Evolutionary conservation across 2,113 vertebrate genomes (phyloP).

Genomic region (Tylochromis polylepis): DNA sequence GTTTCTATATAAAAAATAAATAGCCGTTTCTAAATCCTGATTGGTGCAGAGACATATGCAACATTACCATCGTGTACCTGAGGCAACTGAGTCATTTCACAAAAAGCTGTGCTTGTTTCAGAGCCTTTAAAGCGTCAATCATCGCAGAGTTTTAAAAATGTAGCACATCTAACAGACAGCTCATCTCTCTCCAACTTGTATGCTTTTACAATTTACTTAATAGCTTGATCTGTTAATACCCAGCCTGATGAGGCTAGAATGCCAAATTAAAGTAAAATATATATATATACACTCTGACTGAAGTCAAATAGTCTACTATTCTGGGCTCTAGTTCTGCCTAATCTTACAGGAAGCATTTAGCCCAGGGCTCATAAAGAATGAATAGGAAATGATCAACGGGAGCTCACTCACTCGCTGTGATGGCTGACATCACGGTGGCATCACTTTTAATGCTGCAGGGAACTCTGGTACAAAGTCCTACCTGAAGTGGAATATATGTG

Average conservation of each 20-base stretch:
- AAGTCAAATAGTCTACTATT: not conserved
- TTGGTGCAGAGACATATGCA: not conserved
- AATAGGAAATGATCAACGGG: slow-evolving; percentile 29
- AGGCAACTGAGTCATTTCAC: not conserved
- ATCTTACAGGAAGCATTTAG: slow-evolving; percentile 15
- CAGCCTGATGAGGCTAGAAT: not conserved
- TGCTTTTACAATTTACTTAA: not conserved
- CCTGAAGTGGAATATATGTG: not conserved
- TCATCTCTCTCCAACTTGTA: not conserved
- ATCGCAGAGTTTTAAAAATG: not conserved
- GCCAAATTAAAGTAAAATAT: not conserved
- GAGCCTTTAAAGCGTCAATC: not conserved
- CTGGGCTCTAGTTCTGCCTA: not conserved
- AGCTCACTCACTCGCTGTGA: slow-evolving; percentile 4
- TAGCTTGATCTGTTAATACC: not conserved
- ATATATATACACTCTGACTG: not conserved
- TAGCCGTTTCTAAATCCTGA: not conserved
- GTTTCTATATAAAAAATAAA: not conserved
- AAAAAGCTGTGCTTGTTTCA: not conserved
- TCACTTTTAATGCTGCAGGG: not conserved
- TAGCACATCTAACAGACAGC: not conserved
- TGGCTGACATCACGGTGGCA: not conserved
- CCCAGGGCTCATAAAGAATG: slow-evolving; percentile 34
- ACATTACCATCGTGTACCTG: not conserved
- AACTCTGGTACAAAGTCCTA: not conserved